phyloP scores from a whole-genome alignment of 2,888 invertebrate species.

The Acleris cristana region DNA sequence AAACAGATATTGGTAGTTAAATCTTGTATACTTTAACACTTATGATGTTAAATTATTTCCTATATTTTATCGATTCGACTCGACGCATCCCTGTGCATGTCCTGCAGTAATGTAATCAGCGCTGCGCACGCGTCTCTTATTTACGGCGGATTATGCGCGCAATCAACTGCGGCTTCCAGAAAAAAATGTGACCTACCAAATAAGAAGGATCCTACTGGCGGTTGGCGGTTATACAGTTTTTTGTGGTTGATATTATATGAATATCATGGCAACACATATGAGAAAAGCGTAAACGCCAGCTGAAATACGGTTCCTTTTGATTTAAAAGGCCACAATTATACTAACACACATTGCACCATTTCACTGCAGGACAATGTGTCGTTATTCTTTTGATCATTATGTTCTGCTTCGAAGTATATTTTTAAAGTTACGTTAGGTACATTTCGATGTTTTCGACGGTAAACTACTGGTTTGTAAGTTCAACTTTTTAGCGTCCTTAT shows the following conservation, averaged over 20 bases:
- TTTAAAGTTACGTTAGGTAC: neutral
- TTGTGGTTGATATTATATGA: too few relatives aligned
- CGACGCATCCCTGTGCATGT: slow-evolving; percentile 56
- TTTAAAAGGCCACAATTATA: slow-evolving; percentile 16
- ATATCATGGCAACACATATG: too few relatives aligned
- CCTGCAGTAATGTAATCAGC: slow-evolving; percentile 71
- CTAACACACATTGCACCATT: slow-evolving; percentile 40
- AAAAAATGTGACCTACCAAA: slow-evolving; percentile 46
- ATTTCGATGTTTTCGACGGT: neutral
- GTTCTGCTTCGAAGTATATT: slow-evolving; percentile 32
- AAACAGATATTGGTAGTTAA: too few relatives aligned
- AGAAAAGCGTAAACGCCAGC: too few relatives aligned
- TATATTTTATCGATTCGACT: slow-evolving; percentile 46
- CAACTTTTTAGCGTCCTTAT: too few relatives aligned
- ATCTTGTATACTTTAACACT: too few relatives aligned
- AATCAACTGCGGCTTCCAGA: slow-evolving; percentile 62
- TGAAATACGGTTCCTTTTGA: too few relatives aligned
- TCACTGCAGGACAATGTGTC: slow-evolving; percentile 55
- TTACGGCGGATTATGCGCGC: slow-evolving; percentile 79
- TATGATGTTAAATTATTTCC: neutral
- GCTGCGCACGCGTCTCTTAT: slow-evolving; percentile 74
- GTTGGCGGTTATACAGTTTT: too few relatives aligned
- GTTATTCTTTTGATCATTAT: slow-evolving; percentile 52
- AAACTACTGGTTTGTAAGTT: neutral
- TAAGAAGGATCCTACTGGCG: too few relatives aligned